Evolutionary conservation across 2,113 vertebrate genomes (phyloP).

Genomic region (Platycercus adscitus): DNA sequence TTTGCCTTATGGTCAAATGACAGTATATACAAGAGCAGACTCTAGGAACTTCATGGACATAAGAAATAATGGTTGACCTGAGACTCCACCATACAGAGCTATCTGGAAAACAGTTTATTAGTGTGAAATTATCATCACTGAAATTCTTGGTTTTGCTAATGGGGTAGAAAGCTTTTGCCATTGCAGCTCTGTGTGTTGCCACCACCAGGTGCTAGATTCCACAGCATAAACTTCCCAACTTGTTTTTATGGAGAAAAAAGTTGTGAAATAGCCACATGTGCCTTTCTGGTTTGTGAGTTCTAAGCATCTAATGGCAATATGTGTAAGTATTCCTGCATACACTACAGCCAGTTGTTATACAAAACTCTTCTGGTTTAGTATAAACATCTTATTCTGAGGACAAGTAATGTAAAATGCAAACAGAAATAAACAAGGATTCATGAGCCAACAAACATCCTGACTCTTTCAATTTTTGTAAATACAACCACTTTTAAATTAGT

Average conservation of each 20-base stretch:
- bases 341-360: neutral
- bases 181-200: neutral
- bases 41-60: neutral
- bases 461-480: neutral
- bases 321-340: neutral
- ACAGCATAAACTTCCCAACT: neutral
- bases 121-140: neutral
- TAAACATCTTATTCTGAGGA: neutral
- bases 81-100: neutral
- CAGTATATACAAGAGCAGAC: neutral
- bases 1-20: neutral
- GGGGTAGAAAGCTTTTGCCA: neutral
- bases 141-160: neutral
- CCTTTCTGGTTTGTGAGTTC: neutral
- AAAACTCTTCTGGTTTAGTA: neutral
- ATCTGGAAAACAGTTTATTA: neutral
- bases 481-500: neutral
- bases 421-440: neutral
- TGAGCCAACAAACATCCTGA: neutral
- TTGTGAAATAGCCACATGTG: rapidly evolving
- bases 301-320: neutral
- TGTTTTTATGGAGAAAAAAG: neutral
- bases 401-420: neutral
- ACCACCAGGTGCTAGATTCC: neutral
- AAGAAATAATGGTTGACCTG: neutral